These are phyloP conservation scores for Babylonia areolata DNA, from an alignment of 1,140 invertebrate genomes.

Conservation along the genomic window DNA sequence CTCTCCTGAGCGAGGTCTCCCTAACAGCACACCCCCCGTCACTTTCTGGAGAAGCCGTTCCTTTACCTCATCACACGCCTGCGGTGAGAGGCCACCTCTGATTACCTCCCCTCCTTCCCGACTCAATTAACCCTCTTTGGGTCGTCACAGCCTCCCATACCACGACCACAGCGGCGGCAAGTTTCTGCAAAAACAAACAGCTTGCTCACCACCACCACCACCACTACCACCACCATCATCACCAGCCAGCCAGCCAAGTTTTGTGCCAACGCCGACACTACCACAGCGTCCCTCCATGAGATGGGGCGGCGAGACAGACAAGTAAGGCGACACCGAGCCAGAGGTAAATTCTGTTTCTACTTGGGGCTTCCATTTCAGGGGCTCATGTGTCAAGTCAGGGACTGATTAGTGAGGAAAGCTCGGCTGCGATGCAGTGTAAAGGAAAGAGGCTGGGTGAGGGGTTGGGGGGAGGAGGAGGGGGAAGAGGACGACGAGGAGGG, in stretches of 20 bases:
- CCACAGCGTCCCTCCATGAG: background rate
- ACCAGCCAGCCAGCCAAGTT: too few relatives aligned
- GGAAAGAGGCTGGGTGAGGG: background rate
- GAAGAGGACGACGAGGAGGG: background rate
- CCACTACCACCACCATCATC: too few relatives aligned
- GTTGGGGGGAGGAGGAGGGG: background rate
- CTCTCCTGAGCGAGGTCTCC: too few relatives aligned
- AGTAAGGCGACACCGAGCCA: background rate
- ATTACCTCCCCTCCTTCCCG: conserved; percentile 20
- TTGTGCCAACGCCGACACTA: background rate
- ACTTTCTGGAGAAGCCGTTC: too few relatives aligned
- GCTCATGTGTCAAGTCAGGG: background rate
- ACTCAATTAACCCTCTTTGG: conserved; percentile 23
- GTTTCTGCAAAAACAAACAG: conserved; percentile 4
- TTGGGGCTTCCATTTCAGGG: background rate
- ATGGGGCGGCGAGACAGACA: background rate
- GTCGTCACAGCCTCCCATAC: background rate
- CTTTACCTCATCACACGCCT: conserved; percentile 1
- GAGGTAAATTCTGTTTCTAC: conserved; percentile 25
- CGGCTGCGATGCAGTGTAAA: background rate
- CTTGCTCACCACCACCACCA: too few relatives aligned
- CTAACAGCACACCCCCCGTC: too few relatives aligned
- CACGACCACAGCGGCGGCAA: background rate
- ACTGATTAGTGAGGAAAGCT: background rate
- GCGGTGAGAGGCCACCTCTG: conserved; percentile 7